These are phyloP conservation scores for Sipha maydis DNA, from an alignment of 2,888 invertebrate genomes.

Conservation along the genomic window DNA sequence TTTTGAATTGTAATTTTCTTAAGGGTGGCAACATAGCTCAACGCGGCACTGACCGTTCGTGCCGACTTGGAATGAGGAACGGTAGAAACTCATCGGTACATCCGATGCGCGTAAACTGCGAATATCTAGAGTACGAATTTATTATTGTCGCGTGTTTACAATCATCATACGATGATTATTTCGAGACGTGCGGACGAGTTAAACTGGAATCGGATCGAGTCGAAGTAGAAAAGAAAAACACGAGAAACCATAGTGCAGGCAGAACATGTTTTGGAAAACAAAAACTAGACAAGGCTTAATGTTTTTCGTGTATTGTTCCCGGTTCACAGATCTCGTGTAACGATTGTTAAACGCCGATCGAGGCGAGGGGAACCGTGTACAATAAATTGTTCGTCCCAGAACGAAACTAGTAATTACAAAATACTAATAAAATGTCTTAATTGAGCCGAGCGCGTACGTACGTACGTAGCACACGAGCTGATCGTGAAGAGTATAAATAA, in stretches of 20 bases:
- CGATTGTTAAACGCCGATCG: background rate
- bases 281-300: conserved; percentile 1
- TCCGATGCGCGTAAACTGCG: no score
- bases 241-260: no score
- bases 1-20: no score
- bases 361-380: background rate
- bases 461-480: no score
- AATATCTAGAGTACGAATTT: no score
- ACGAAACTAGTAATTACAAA: conserved; percentile 42
- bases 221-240: no score
- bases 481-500: background rate
- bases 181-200: background rate
- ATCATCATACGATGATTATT: background rate
- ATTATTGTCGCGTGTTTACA: background rate
- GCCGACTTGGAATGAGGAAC: no score
- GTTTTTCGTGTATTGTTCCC: background rate
- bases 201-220: background rate
- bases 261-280: conserved; percentile 30
- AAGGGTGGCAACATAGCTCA: no score
- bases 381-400: conserved; percentile 35
- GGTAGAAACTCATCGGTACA: no score
- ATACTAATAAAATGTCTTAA: conserved; percentile 40
- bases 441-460: background rate
- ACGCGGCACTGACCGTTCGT: no score
- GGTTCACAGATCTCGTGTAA: conserved; percentile 17